Evolutionary conservation across 2,113 vertebrate genomes (phyloP).

Genomic region (Rhagologus leucostigma): DNA sequence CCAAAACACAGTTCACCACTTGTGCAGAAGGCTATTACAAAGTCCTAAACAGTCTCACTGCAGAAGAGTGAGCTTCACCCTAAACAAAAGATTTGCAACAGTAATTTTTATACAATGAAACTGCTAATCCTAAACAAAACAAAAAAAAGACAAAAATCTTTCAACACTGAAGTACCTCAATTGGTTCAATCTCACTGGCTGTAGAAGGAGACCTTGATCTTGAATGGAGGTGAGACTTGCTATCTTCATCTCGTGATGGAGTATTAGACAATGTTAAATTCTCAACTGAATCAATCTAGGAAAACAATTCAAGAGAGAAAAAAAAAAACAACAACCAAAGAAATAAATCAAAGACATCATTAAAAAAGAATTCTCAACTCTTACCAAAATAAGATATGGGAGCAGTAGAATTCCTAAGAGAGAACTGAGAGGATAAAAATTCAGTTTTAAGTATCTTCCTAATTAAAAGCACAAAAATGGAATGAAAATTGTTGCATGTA

Average conservation of each 20-base stretch:
- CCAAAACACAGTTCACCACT: neutral
- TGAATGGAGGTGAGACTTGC: slow-evolving; percentile 83
- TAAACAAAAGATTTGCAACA: neutral
- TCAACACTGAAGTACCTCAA: slow-evolving; percentile 77
- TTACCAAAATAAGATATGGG: slow-evolving; percentile 30
- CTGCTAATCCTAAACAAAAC: neutral
- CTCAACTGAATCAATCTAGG: slow-evolving; percentile 88
- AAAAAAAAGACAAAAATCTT: neutral
- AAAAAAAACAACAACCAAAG: neutral
- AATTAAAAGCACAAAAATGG: neutral
- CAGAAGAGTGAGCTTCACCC: neutral
- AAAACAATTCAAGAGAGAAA: slow-evolving; percentile 35
- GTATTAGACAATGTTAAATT: slow-evolving; percentile 90
- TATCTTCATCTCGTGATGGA: slow-evolving; percentile 83
- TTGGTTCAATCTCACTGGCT: slow-evolving; percentile 88
- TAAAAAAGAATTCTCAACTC: slow-evolving; percentile 41
- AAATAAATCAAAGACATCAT: slow-evolving; percentile 29
- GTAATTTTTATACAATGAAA: neutral
- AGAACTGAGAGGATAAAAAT: slow-evolving; percentile 16
- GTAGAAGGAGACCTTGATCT: slow-evolving; percentile 88
- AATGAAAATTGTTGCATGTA: neutral
- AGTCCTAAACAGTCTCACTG: neutral
- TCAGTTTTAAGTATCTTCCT: neutral
- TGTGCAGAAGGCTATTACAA: neutral
- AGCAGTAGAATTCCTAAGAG: slow-evolving; percentile 40